A percentile compares a stretch with the other conserved stretches of the same genome.
Conservation (phyloP, 2,888 invertebrate species). For the Carpatolechia fugitivella region DNA sequence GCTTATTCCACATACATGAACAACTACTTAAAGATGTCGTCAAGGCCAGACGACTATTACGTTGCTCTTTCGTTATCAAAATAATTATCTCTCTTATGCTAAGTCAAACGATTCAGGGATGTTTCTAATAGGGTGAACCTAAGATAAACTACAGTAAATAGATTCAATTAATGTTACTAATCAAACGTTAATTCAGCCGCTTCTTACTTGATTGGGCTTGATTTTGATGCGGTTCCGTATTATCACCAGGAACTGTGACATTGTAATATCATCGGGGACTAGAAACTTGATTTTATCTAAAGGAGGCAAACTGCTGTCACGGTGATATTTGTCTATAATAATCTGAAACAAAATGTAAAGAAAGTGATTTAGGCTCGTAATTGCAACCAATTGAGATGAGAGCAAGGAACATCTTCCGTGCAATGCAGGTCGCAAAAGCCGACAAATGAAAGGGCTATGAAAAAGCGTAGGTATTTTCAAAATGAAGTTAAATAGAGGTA, state of each 20-base stretch:
- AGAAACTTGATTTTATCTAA: slow-evolving; percentile 92
- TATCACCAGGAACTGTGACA: slow-evolving; percentile 92
- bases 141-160: neutral
- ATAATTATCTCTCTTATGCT: neutral
- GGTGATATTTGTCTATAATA: slow-evolving; percentile 89
- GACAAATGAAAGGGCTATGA: too few species aligned
- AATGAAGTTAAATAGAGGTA: too few species aligned
- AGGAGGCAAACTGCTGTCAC: slow-evolving; percentile 86
- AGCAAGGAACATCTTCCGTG: too few species aligned
- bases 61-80: neutral
- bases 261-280: slow-evolving; percentile 92
- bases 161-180: neutral
- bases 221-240: slow-evolving; percentile 79
- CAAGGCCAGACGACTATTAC: too few species aligned
- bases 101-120: too few species aligned
- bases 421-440: too few species aligned
- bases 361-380: too few species aligned
- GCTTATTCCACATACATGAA: too few species aligned
- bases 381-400: too few species aligned
- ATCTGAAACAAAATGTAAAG: slow-evolving; percentile 73
- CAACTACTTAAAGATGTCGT: too few species aligned
- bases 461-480: too few species aligned
- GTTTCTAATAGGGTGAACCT: neutral
- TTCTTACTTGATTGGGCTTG: slow-evolving; percentile 81
- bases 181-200: neutral